These are phyloP conservation scores for Pitangus sulphuratus DNA, from an alignment of 2,797 vertebrate species.

Conservation along the genomic window DNA sequence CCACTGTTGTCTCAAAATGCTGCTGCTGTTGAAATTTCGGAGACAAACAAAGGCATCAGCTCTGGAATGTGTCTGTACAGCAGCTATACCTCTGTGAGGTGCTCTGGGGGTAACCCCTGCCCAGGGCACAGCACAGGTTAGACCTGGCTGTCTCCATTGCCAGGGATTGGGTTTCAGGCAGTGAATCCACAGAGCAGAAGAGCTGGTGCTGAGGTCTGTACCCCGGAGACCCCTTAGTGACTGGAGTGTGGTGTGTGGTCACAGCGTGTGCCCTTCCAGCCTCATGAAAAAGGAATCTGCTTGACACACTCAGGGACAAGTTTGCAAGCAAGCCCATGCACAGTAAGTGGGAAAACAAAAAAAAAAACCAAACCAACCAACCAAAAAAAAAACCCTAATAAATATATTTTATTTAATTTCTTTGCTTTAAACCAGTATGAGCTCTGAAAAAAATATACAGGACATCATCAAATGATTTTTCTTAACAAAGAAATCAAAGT, in stretches of 20 bases:
- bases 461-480: not conserved
- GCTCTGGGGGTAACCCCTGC: not conserved
- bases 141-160: not conserved
- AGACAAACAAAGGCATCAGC: not conserved
- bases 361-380: not conserved
- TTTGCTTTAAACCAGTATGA: not conserved
- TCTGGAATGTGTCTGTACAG: not conserved
- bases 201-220: not conserved
- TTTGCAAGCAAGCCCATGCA: not conserved
- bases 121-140: not conserved
- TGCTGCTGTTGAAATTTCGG: not conserved
- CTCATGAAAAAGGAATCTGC: not conserved
- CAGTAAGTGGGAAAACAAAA: not conserved
- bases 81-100: not conserved
- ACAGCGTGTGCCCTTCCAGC: not conserved
- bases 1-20: not conserved
- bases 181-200: not conserved
- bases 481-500: not conserved
- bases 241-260: fast-evolving
- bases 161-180: not conserved
- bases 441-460: not conserved
- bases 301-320: not conserved
- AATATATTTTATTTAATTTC: not conserved
- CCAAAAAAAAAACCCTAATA: not conserved
- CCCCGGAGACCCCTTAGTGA: fast-evolving